Conservation (phyloP, 2,113 vertebrate species). For the Malaclemys terrapin region DNA sequence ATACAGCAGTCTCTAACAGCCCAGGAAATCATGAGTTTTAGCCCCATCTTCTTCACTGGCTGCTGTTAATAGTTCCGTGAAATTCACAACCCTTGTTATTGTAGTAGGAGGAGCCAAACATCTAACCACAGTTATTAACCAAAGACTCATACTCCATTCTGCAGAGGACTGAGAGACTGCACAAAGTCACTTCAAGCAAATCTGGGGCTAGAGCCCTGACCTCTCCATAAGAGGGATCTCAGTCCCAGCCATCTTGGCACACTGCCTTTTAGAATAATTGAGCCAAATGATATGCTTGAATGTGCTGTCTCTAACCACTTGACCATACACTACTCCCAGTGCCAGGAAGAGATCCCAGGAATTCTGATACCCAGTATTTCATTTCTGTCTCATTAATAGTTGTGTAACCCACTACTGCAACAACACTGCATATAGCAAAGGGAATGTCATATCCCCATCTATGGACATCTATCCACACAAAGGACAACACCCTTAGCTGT, state of each 20-base stretch:
- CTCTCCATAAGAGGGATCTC: not conserved
- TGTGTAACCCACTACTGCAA: not conserved
- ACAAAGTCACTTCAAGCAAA: not conserved
- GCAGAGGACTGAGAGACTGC: fast-evolving
- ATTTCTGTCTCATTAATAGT: not conserved
- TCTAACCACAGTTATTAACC: no score
- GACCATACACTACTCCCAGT: not conserved
- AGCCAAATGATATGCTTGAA: fast-evolving
- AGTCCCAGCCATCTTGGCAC: not conserved
- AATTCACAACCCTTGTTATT: no score
- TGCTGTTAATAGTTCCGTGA: no score
- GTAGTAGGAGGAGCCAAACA: no score
- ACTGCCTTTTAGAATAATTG: not conserved
- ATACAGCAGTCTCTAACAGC: no score
- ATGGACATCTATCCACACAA: fast-evolving
- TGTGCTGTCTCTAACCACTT: fast-evolving
- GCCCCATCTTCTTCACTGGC: no score
- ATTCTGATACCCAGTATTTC: fast-evolving
- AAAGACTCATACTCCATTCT: not conserved
- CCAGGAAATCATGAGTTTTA: no score
- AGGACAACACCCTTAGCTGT: not conserved
- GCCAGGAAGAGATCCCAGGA: fast-evolving
- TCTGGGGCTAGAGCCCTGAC: fast-evolving
- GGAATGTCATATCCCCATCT: fast-evolving
- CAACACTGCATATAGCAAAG: not conserved